Evolutionary conservation across 1,140 invertebrate species (phyloP).

Genomic region (Drosophila varians): DNA sequence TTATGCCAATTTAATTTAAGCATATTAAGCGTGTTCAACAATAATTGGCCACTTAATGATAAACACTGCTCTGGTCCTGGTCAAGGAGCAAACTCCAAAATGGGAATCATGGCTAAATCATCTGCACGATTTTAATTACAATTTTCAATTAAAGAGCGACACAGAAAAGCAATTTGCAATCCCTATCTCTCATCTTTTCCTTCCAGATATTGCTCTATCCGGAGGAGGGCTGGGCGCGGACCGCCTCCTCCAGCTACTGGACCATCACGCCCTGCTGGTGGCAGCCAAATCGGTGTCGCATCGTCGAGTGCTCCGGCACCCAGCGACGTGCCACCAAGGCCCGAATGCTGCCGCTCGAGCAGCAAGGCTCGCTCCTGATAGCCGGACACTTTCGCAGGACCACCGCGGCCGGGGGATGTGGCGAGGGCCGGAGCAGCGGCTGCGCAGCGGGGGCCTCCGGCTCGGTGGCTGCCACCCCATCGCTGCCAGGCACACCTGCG

Average conservation of each 20-base stretch:
- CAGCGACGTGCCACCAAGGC: slow-evolving; percentile 91
- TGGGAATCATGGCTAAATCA: slow-evolving; percentile 34
- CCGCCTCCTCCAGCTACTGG: slow-evolving; percentile 93
- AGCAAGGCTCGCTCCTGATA: slow-evolving; percentile 89
- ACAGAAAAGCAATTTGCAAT: slow-evolving; percentile 75
- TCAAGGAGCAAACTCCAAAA: slow-evolving; percentile 29
- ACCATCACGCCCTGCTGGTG: slow-evolving; percentile 94
- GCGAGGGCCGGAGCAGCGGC: neutral
- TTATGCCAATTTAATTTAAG: slow-evolving; percentile 51
- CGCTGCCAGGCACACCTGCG: slow-evolving; percentile 22
- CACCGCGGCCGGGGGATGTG: slow-evolving; percentile 22
- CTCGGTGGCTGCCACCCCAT: slow-evolving; percentile 31
- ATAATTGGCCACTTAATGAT: slow-evolving; percentile 53
- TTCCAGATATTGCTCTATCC: slow-evolving; percentile 91
- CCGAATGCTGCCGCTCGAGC: slow-evolving; percentile 90
- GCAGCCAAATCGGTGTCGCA: slow-evolving; percentile 91
- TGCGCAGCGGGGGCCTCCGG: slow-evolving; percentile 4
- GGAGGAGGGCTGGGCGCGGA: slow-evolving; percentile 93
- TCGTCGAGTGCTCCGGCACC: slow-evolving; percentile 92
- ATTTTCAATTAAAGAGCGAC: slow-evolving; percentile 75
- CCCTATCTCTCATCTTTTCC: slow-evolving; percentile 13
- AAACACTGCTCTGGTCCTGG: slow-evolving; percentile 30
- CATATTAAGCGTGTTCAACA: slow-evolving; percentile 42
- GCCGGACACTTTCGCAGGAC: slow-evolving; percentile 90
- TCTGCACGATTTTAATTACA: slow-evolving; percentile 74